These are phyloP conservation scores for Crotalus viridis DNA, from an alignment of 2,113 vertebrate species.

Conservation along the genomic window DNA sequence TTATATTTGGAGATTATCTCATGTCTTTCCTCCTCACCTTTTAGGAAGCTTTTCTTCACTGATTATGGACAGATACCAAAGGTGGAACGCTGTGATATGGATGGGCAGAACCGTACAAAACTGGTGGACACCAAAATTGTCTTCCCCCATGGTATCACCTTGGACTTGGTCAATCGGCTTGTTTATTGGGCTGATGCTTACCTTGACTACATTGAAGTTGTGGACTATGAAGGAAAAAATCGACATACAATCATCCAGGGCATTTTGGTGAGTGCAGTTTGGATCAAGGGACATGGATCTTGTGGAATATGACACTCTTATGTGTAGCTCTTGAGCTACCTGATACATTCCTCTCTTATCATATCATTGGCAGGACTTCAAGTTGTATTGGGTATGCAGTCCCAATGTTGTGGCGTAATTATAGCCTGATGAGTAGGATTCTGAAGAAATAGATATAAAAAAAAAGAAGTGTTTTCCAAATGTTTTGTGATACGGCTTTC, in stretches of 20 bases:
- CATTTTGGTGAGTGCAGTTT: slow-evolving; percentile 81
- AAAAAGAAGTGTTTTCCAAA: no score
- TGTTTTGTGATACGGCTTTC: neutral
- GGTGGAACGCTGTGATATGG: slow-evolving; percentile 97
- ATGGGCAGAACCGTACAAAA: slow-evolving; percentile 96
- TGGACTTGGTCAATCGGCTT: slow-evolving; percentile 92
- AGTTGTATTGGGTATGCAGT: neutral
- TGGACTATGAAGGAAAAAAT: slow-evolving; percentile 95
- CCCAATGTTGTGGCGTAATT: neutral
- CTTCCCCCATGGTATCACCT: slow-evolving; percentile 92
- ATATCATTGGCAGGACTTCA: neutral
- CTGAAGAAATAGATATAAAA: neutral
- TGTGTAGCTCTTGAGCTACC: neutral
- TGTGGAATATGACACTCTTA: neutral
- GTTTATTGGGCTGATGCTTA: slow-evolving; percentile 98
- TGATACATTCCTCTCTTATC: neutral
- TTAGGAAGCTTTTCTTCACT: slow-evolving; percentile 95
- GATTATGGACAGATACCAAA: slow-evolving; percentile 96
- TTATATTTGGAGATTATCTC: neutral
- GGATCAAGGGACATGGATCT: no score
- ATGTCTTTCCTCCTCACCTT: neutral
- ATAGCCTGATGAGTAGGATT: neutral
- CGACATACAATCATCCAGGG: slow-evolving; percentile 96
- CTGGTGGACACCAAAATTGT: slow-evolving; percentile 96
- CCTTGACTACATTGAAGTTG: slow-evolving; percentile 97